Evolutionary conservation across 2,113 vertebrate genomes (phyloP).

Genomic region (Ammospiza caudacuta): DNA sequence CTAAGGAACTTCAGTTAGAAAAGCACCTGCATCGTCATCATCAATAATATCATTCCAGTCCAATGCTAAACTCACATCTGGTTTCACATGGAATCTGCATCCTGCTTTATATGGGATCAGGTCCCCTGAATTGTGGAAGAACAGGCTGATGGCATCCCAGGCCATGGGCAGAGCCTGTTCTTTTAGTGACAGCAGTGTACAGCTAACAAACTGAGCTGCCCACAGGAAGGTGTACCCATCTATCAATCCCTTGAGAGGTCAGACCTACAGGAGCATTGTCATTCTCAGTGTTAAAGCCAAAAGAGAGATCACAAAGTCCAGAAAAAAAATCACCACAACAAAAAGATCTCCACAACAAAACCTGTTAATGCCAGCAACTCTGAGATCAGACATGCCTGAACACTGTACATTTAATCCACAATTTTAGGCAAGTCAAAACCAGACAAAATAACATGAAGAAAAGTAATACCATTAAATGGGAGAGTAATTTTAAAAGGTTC

Average conservation of each 20-base stretch:
- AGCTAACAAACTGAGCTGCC: neutral
- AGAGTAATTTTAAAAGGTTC: neutral
- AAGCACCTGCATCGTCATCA: neutral
- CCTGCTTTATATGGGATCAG: neutral
- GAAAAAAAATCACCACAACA: neutral
- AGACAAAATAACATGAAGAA: neutral
- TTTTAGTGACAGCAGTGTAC: rapidly evolving
- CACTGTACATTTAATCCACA: neutral
- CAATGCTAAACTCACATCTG: neutral
- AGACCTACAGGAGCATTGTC: neutral
- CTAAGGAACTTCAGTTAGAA: neutral
- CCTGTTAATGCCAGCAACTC: neutral
- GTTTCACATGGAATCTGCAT: neutral
- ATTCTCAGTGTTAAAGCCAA: neutral
- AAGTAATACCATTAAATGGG: neutral
- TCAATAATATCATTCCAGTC: neutral
- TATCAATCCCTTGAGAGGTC: neutral
- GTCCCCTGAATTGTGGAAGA: neutral
- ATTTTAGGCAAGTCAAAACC: neutral
- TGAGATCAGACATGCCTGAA: neutral
- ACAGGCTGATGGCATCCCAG: neutral
- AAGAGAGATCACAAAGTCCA: neutral
- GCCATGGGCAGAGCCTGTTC: neutral
- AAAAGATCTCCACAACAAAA: neutral
- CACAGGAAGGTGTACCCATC: too few species aligned